Percentiles rank a stretch among this genome's conserved stretches.
These are phyloP conservation scores for Helarctos malayanus DNA, from an alignment of 2,797 vertebrate genomes.

Conservation along the genomic window DNA sequence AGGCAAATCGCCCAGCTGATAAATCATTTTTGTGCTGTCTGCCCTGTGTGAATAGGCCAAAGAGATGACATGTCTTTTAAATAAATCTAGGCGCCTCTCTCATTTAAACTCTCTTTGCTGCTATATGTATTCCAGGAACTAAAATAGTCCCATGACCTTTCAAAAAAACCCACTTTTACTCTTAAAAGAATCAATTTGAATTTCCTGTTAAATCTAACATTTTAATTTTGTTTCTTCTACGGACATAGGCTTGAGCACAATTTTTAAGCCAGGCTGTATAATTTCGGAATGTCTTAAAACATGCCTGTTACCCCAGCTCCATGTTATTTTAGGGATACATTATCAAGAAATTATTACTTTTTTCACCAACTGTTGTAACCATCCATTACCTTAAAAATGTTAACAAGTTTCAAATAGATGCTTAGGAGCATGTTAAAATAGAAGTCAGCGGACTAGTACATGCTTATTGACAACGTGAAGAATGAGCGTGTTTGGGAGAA, in stretches of 20 bases:
- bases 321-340: conserved; percentile 47
- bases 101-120: conserved; percentile 68
- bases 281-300: conserved; percentile 63
- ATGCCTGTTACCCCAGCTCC: conserved; percentile 51
- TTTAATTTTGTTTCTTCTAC: conserved; percentile 76
- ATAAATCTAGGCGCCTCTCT: conserved; percentile 73
- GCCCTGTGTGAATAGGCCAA: conserved; percentile 66
- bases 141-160: conserved; percentile 73
- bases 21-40: conserved; percentile 73
- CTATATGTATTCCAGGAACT: conserved; percentile 75
- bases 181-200: conserved; percentile 73
- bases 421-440: neutral
- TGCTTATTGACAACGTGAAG: conserved; percentile 46
- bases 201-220: conserved; percentile 75
- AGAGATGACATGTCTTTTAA: conserved; percentile 70
- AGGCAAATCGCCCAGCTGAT: conserved; percentile 47
- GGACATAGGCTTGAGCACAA: neutral
- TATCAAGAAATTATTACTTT: conserved; percentile 61
- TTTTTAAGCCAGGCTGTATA: conserved; percentile 57
- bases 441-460: neutral
- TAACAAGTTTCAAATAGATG: neutral
- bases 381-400: conserved; percentile 64
- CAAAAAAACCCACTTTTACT: conserved; percentile 24
- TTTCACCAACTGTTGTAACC: conserved; percentile 52
- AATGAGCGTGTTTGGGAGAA: neutral